Evolutionary conservation across 2,797 vertebrate species (phyloP), one percentile per base, ranked within the genome.

Genomic region (Scarus forsteni): DNA sequence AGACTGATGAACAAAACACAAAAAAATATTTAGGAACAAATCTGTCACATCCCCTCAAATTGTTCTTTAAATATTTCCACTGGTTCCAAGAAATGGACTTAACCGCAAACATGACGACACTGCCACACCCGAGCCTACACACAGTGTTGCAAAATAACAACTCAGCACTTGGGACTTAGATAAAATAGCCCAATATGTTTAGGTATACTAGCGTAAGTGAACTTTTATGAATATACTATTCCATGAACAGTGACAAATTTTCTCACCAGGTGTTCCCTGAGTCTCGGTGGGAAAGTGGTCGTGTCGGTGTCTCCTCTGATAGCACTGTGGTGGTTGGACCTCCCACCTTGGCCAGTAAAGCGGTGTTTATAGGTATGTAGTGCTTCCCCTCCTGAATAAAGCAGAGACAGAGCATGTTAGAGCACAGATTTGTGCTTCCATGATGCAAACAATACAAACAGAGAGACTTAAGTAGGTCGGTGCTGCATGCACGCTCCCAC

Each of bases 361-460:
- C 93, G 34, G 96, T 97, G 92, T 97, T 97, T 89, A 98, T 93
- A 46, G 97, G 97, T 81, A 98, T 98, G 62, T 98, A 98, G 83
- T 98, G 96, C 84, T 98, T 98, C 8, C 97, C 97, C 82, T 98
- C 96, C 97, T 98, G 35, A 70, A 68, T 52, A 53, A 77, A 76
- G 73, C 67, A 85, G 51, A 88, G 40, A 85, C 8, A 71, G 54
- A 63, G 60, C 16, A 72, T 57, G 1, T 62, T 2, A 76, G 60
- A 27, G 34, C 0, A 39, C 46, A 61, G 59, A 42, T 12, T 49
- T 19, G 12, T 16, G 16, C 54, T 46, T 64, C 36, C 40, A 62
- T 56, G 65, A 67, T 39, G 40, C n/a, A 69, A 53, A 61, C 16
- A n/a, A 51, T 18, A 45, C 54, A 39, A 39, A 39, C 5, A 39